Conservation (phyloP, 2,888 invertebrate genomes). For the Dyspetes luteomarginatus region DNA sequence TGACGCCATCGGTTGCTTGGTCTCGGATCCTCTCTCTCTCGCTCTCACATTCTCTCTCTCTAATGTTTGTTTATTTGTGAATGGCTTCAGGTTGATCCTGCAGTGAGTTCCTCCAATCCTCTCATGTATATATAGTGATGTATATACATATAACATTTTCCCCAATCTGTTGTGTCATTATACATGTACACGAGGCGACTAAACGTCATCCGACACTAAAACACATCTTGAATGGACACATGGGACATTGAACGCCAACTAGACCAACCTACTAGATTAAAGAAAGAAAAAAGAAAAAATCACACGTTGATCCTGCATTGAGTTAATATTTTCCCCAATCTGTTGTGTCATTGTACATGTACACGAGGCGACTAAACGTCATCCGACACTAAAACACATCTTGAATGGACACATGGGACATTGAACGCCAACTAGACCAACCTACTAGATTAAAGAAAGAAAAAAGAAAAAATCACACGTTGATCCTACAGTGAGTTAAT, state of each 20-base stretch:
- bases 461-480: no score
- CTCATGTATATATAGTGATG: background rate
- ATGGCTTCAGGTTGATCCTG: slow-evolving; percentile 23
- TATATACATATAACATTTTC: background rate
- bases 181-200: background rate
- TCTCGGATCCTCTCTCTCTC: slow-evolving; percentile 12
- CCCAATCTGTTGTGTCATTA: background rate
- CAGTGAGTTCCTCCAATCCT: background rate
- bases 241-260: background rate
- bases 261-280: background rate
- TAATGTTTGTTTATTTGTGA: slow-evolving; percentile 54
- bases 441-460: background rate
- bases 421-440: background rate
- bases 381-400: slow-evolving; percentile 8
- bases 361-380: background rate
- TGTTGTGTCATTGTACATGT: background rate
- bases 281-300: no score
- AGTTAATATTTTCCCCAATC: background rate
- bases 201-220: slow-evolving; percentile 10
- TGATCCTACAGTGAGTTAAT: background rate
- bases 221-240: background rate
- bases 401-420: background rate
- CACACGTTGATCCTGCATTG: background rate
- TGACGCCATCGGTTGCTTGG: slow-evolving; percentile 68
- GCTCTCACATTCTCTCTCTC: slow-evolving; percentile 4